Conservation (phyloP, 1,140 invertebrate genomes). For the Neodiprion pinetum region DNA sequence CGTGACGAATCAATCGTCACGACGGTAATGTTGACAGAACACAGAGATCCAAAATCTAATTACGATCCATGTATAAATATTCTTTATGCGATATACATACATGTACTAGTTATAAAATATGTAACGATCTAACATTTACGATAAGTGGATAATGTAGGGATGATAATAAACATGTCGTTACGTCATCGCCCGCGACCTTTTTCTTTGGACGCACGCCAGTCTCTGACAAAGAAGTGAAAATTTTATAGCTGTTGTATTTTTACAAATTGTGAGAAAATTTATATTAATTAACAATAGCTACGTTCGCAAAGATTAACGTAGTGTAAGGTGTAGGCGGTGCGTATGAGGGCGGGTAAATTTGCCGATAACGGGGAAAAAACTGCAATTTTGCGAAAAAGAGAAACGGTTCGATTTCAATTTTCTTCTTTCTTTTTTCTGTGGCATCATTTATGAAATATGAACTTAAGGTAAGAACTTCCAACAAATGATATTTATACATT, state of each 20-base stretch:
- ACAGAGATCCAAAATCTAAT: conserved; percentile 12
- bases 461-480: not conserved
- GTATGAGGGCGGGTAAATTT: not conserved
- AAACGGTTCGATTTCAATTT: not conserved
- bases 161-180: not conserved
- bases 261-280: not conserved
- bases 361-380: not conserved
- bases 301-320: not conserved
- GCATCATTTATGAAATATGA: not conserved
- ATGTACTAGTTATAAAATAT: conserved; percentile 25
- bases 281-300: not conserved
- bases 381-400: not conserved
- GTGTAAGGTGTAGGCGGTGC: not conserved
- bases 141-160: not conserved
- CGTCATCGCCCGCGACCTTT: not conserved
- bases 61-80: not conserved
- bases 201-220: not conserved
- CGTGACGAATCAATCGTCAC: not conserved
- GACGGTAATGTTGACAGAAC: not conserved
- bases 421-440: not conserved
- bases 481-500: not conserved
- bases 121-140: conserved; percentile 29
- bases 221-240: not conserved
- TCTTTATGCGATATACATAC: not conserved
- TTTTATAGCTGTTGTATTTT: not conserved